These are phyloP conservation scores for Agrotis puta DNA, from an alignment of 2,888 invertebrate genomes.

Conservation along the genomic window DNA sequence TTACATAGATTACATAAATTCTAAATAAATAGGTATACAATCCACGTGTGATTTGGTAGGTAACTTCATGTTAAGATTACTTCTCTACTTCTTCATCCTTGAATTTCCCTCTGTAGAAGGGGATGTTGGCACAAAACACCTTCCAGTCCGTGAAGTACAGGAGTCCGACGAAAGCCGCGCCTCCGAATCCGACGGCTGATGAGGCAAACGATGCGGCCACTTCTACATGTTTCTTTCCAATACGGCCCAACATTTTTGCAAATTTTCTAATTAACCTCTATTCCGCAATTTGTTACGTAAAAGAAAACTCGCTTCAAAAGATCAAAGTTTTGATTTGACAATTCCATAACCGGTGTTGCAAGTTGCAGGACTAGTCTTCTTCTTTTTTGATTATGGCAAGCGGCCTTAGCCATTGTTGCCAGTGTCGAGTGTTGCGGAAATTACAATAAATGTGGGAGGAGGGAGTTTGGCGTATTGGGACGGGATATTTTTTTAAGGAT, in stretches of 20 bases:
- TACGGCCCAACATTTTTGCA: constrained; percentile 80
- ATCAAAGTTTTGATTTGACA: background rate
- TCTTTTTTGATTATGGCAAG: no score
- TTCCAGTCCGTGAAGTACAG: constrained; percentile 96
- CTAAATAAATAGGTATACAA: constrained; percentile 60
- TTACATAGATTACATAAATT: constrained; percentile 68
- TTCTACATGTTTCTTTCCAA: constrained; percentile 92
- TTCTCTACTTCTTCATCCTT: constrained; percentile 83
- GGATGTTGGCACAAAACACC: constrained; percentile 93
- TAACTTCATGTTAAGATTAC: constrained; percentile 45
- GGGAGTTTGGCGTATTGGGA: no score
- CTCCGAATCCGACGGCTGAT: constrained; percentile 92
- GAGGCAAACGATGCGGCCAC: constrained; percentile 89
- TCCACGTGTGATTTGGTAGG: constrained; percentile 38
- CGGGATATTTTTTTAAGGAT: no score
- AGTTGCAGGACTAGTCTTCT: no score
- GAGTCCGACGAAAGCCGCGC: constrained; percentile 91
- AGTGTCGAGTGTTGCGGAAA: no score
- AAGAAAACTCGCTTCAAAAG: constrained; percentile 12
- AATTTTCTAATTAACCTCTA: background rate
- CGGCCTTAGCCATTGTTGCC: no score
- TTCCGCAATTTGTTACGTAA: constrained; percentile 67
- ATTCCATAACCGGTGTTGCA: background rate
- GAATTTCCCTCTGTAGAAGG: constrained; percentile 94
- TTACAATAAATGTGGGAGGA: no score